These are phyloP conservation scores for Chromoteleia sp. DNA, from an alignment of 2,888 invertebrate genomes.

Conservation along the genomic window DNA sequence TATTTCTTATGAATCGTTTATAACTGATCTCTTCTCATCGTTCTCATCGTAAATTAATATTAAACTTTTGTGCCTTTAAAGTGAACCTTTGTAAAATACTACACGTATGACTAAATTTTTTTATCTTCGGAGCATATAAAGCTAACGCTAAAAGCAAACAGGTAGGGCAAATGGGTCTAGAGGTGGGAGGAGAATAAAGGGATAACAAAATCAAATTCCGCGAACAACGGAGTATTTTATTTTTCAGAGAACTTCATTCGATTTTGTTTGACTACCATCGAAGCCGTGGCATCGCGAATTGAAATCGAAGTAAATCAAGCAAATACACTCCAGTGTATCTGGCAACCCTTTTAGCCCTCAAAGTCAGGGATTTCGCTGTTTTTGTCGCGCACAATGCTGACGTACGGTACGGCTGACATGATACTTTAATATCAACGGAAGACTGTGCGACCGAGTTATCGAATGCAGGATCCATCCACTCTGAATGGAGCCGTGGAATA, in stretches of 20 bases:
- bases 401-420: conserved; percentile 19
- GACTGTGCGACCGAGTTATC: conserved; percentile 15
- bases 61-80: too few species aligned
- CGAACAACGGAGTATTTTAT: conserved; percentile 12
- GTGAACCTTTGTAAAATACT: too few species aligned
- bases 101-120: too few species aligned
- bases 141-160: too few species aligned
- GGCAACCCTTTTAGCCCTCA: conserved; percentile 40
- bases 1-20: too few species aligned
- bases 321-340: conserved; percentile 34
- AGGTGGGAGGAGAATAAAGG: too few species aligned
- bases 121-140: too few species aligned
- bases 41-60: too few species aligned
- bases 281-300: conserved; percentile 25
- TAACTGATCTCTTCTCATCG: too few species aligned
- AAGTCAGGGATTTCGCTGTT: conserved; percentile 17
- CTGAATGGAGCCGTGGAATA: conserved; percentile 13
- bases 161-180: too few species aligned
- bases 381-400: conserved; percentile 32
- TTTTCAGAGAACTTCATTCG: conserved; percentile 17
- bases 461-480: conserved; percentile 17
- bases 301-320: conserved; percentile 48
- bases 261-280: conserved; percentile 37
- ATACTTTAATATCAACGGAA: conserved; percentile 40
- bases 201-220: conserved; percentile 25